Percentiles rank a stretch among this genome's conserved stretches.
Conservation (phyloP, 2,113 vertebrate genomes). For the Callopanchax toddi region DNA sequence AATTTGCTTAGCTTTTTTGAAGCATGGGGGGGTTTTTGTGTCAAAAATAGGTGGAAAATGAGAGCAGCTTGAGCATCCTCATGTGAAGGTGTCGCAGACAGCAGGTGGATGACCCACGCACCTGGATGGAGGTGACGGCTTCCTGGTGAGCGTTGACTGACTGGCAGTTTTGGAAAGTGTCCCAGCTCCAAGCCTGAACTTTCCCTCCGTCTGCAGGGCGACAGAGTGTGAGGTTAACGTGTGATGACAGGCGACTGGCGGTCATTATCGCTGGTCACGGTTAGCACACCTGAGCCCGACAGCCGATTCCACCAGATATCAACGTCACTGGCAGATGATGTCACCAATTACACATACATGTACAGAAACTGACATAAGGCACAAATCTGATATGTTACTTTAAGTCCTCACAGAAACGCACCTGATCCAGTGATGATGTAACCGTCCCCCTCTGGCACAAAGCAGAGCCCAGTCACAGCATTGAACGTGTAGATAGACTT, state of each 20-base stretch:
- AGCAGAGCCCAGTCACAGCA: conserved; percentile 77
- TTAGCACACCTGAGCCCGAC: conserved; percentile 65
- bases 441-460: conserved; percentile 76
- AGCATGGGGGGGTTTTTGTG: neutral
- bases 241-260: conserved; percentile 59
- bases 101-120: conserved; percentile 53
- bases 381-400: neutral
- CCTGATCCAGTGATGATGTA: conserved; percentile 83
- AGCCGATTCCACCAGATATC: conserved; percentile 36
- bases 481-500: conserved; percentile 84
- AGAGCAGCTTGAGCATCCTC: conserved; percentile 38
- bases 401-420: conserved; percentile 38
- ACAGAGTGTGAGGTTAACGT: conserved; percentile 63
- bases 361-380: neutral
- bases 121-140: conserved; percentile 80
- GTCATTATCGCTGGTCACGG: conserved; percentile 59
- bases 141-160: conserved; percentile 81
- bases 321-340: conserved; percentile 26
- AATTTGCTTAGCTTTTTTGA: conserved; percentile 22
- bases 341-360: neutral
- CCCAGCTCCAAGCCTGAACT: conserved; percentile 83
- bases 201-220: conserved; percentile 81
- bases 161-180: conserved; percentile 78
- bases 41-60: conserved; percentile 27
- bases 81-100: neutral